Percentiles rank a stretch among this genome's conserved stretches.
Evolutionary conservation across 2,888 invertebrate species (phyloP).

Genomic region (Eupelmus urozonus): DNA sequence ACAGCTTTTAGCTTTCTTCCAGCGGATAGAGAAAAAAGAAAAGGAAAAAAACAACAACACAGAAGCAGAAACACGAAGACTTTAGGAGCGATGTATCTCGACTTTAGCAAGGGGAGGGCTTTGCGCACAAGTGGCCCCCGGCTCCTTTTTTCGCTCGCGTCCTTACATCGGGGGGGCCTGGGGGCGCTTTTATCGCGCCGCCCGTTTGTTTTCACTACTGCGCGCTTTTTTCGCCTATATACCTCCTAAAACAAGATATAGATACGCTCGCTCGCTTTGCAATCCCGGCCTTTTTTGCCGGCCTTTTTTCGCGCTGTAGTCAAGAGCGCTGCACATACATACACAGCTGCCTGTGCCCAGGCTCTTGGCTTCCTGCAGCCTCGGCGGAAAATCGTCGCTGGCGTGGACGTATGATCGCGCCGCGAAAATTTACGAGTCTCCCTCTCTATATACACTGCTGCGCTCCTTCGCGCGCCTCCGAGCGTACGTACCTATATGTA

Average conservation of each 20-base stretch:
- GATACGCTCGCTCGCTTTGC: conserved; percentile 34
- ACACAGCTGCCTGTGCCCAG: not conserved
- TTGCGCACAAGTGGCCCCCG: conserved; percentile 22
- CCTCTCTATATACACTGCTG: conserved; percentile 33
- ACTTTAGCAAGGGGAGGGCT: conserved; percentile 47
- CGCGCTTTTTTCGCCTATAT: not conserved
- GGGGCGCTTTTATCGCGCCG: conserved; percentile 50
- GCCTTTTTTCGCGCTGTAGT: not conserved
- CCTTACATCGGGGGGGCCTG: conserved; percentile 33
- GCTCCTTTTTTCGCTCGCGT: not conserved
- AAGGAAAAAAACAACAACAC: not conserved
- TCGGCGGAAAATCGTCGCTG: conserved; percentile 58
- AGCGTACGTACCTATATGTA: no score
- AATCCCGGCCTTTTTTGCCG: not conserved
- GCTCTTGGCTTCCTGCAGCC: conserved; percentile 9
- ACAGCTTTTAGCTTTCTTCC: not conserved
- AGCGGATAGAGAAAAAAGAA: not conserved
- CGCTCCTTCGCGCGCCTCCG: not conserved
- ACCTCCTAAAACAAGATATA: conserved; percentile 6
- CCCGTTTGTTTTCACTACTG: conserved; percentile 54
- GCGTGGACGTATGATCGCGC: conserved; percentile 65
- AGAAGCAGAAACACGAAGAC: not conserved
- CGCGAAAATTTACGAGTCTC: conserved; percentile 64
- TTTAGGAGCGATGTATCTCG: conserved; percentile 32
- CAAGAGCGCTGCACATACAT: no score